phyloP scores from a whole-genome alignment of 2,797 vertebrate species.

The Microchirus variegatus region DNA sequence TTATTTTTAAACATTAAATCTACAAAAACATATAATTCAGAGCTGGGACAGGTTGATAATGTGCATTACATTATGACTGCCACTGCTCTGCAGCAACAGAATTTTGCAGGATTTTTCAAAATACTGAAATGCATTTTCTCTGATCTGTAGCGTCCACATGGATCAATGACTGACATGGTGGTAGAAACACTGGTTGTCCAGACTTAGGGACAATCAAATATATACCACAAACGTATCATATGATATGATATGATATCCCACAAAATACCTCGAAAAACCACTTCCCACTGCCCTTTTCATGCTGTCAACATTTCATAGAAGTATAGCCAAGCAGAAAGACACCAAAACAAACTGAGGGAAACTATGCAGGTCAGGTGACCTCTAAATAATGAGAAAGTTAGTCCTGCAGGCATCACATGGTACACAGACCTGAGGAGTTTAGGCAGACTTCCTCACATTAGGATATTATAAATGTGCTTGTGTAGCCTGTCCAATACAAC shows the following conservation, averaged over 20 bases:
- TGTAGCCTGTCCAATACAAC: background rate
- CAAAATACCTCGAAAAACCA: background rate
- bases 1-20: background rate
- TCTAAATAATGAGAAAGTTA: slow-evolving; percentile 26
- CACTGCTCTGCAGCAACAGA: slow-evolving; percentile 1
- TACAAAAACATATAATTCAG: slow-evolving; percentile 3
- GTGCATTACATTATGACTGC: slow-evolving; percentile 44
- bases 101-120: background rate
- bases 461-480: background rate
- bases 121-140: too few species aligned
- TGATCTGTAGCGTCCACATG: background rate
- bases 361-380: slow-evolving; percentile 65
- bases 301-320: slow-evolving; percentile 67
- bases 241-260: slow-evolving; percentile 52
- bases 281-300: slow-evolving; percentile 22
- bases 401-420: slow-evolving; percentile 4
- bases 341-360: slow-evolving; percentile 59
- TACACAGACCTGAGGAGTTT: background rate
- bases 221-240: slow-evolving; percentile 60
- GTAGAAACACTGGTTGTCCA: slow-evolving; percentile 32
- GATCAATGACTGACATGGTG: slow-evolving; percentile 3
- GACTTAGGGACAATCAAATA: slow-evolving; percentile 31
- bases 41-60: background rate
- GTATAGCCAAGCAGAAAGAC: slow-evolving; percentile 39
- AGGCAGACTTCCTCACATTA: background rate